These are phyloP conservation scores for Philotrypesis tridentata DNA, from an alignment of 1,140 invertebrate genomes.

Conservation along the genomic window DNA sequence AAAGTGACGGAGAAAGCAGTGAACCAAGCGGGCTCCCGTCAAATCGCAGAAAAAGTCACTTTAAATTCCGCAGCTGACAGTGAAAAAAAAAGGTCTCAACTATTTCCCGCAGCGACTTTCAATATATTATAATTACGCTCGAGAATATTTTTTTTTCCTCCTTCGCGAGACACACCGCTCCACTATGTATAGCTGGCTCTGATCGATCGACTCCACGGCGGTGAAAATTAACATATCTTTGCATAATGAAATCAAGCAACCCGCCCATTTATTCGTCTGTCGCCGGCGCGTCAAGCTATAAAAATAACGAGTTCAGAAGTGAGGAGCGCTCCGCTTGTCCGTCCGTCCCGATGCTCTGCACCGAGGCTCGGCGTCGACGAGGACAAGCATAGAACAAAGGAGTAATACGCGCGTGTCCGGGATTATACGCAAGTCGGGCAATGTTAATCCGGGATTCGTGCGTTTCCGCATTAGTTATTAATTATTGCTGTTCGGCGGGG, in stretches of 20 bases:
- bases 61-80: not conserved
- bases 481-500: constrained; percentile 6
- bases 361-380: too few relatives aligned
- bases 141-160: not conserved
- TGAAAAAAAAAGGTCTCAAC: not conserved
- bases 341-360: too few relatives aligned
- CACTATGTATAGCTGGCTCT: too few relatives aligned
- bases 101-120: constrained; percentile 22
- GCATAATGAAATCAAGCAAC: constrained; percentile 64
- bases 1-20: not conserved
- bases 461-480: not conserved
- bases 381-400: too few relatives aligned
- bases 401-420: too few relatives aligned
- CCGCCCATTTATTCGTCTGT: constrained; percentile 36
- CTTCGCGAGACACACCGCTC: constrained; percentile 9
- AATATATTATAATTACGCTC: constrained; percentile 42
- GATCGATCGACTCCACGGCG: constrained; percentile 28
- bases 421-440: too few relatives aligned
- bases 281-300: too few relatives aligned
- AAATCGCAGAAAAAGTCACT: not conserved
- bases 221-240: constrained; percentile 66
- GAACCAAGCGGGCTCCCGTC: not conserved
- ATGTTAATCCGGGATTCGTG: constrained; percentile 4
- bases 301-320: constrained; percentile 47
- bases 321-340: not conserved